phyloP scores from a whole-genome alignment of 2,113 vertebrate genomes.

The Neopipo cinnamomea region DNA sequence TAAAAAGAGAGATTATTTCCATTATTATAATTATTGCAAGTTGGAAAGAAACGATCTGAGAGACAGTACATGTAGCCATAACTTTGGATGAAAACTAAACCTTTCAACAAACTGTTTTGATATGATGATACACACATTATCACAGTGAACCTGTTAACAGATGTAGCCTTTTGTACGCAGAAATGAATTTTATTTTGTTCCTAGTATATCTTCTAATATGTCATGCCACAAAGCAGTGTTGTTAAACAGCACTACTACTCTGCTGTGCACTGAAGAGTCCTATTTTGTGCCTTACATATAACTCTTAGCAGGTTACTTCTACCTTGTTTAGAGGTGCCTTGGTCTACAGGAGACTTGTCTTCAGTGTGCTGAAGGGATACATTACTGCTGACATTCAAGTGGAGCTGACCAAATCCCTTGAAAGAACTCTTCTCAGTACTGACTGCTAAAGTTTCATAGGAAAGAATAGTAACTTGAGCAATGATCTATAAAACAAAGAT shows the following conservation, averaged over 20 bases:
- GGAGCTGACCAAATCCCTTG: background rate
- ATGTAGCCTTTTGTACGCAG: background rate
- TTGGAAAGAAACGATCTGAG: background rate
- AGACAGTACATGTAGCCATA: background rate
- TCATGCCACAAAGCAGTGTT: background rate
- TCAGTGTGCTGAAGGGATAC: background rate
- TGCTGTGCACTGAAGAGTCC: background rate
- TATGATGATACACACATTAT: fast-evolving
- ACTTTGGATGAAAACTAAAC: background rate
- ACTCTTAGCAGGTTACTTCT: background rate
- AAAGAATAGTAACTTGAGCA: background rate
- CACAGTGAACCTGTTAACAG: background rate
- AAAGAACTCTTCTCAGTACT: background rate
- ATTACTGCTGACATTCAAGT: background rate
- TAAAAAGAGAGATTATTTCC: background rate
- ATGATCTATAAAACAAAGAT: background rate
- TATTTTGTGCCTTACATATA: background rate
- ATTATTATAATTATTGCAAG: background rate
- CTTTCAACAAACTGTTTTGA: background rate
- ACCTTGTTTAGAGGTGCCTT: background rate
- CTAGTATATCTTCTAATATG: background rate
- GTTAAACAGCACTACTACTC: background rate
- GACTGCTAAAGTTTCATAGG: background rate
- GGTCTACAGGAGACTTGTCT: background rate
- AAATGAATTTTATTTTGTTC: background rate